Evolutionary conservation across 2,797 vertebrate genomes (phyloP), one percentile per base, ranked within the genome.

Genomic region (Sebastes baramenuke): DNA sequence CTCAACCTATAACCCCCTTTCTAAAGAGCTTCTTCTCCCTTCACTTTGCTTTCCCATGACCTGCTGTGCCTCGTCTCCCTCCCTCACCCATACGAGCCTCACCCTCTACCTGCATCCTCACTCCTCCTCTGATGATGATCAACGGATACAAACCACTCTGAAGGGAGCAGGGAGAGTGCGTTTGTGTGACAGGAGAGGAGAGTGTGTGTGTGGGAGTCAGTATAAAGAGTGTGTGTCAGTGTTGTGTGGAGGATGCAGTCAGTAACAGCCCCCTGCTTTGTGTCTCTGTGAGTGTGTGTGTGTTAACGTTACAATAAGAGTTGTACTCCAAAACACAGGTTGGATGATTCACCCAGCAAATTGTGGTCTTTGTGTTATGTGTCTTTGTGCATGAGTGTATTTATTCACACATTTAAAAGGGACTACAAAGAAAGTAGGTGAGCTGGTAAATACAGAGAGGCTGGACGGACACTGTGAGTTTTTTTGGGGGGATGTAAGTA

Each of bases 201-300:
- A 82, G 79, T 52, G 87, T 79, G 83, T 78, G 91, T 89, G 90
- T 88, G 84, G 89, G 93, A 91, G 91, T 89, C 81, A 77, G 56
- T 52, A 62, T 80, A 72, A 54, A 93, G 85, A 88, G 92, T 84
- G 80, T 81, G 71, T 91, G 92, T 90, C 85, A 86, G 81, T 73
- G 82, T 75, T 88, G 79, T 91, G 92, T 91, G 92, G 90, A 87
- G 93, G 93, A 88, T 88, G 89, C 77, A 87, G 90, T 84, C 88
- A 84, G 90, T 84, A 85, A 67, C 86, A 79, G 81, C 84, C 89
- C 77, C 56, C 72, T 67, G 67, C 75, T 90, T 75, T 84, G 81
- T 87, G 78, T 84, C 66, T 82, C 59, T 82, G 30, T 70, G 24
- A 81, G 55, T 70, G 71, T 67, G 82, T 79, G 75, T 85, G 20